A percentile compares a stretch with the other conserved stretches of the same genome.
Conservation (phyloP, 37 sponge, comb jelly and placozoan genomes). For the Ianthella basta region DNA sequence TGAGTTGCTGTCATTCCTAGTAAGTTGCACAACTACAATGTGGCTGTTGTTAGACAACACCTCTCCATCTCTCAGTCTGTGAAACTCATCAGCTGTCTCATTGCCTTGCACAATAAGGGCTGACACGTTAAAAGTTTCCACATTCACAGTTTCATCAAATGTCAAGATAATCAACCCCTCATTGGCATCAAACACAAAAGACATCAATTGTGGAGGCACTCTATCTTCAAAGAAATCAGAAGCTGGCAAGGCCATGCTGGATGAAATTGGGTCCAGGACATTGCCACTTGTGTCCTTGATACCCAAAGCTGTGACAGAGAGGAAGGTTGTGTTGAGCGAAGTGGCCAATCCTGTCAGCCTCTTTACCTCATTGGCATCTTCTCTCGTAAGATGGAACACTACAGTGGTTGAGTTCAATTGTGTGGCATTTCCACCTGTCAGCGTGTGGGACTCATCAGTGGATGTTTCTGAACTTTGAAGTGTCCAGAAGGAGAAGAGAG, state of each 20-base stretch:
- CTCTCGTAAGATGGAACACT: constrained; percentile 49
- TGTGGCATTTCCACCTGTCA: constrained; percentile 35
- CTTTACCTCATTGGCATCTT: constrained; percentile 76
- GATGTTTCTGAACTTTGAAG: constrained; percentile 21
- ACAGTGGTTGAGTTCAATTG: constrained; percentile 47
- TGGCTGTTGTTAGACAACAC: constrained; percentile 1
- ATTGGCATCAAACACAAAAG: constrained; percentile 71
- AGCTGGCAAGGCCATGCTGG: constrained; percentile 41
- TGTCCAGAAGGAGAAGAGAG: constrained; percentile 47
- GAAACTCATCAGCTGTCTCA: neutral
- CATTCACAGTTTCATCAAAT: constrained; percentile 83
- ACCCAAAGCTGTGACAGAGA: constrained; percentile 35
- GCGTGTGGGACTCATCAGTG: constrained; percentile 37
- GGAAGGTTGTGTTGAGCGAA: constrained; percentile 60
- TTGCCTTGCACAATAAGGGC: constrained; percentile 59
- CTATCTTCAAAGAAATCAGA: constrained; percentile 53
- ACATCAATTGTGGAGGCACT: constrained; percentile 52
- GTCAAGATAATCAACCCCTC: constrained; percentile 55
- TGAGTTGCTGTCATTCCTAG: constrained; percentile 52
- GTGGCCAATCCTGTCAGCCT: constrained; percentile 60
- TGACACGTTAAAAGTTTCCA: constrained; percentile 43
- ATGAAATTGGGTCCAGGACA: constrained; percentile 24
- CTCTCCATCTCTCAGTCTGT: constrained; percentile 46
- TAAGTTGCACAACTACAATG: constrained; percentile 51
- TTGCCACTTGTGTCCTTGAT: constrained; percentile 70